Percentiles rank a stretch among this genome's conserved stretches.
Evolutionary conservation across 2,888 invertebrate species (phyloP).

Genomic region (Lamellibrachia satsuma): DNA sequence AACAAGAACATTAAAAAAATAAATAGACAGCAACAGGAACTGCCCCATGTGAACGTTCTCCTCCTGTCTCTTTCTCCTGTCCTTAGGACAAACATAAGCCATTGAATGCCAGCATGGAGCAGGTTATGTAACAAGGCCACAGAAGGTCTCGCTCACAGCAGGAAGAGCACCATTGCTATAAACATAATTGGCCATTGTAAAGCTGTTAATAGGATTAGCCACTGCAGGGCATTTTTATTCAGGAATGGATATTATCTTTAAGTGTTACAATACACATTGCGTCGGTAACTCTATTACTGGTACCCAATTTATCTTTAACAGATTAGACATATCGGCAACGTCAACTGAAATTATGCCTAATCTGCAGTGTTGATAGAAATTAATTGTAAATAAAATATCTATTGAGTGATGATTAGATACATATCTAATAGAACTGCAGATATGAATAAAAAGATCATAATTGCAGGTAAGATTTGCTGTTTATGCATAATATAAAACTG

Average conservation of each 20-base stretch:
- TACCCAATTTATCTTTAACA: background rate
- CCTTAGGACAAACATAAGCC: background rate
- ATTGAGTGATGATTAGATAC: background rate
- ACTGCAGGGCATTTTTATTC: background rate
- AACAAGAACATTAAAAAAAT: background rate
- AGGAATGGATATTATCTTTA: background rate
- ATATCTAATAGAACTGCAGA: background rate
- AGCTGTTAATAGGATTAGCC: background rate
- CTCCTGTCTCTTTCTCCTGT: background rate
- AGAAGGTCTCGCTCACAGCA: background rate
- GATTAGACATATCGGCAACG: background rate
- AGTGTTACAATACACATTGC: background rate
- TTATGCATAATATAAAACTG: background rate
- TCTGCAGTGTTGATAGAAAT: background rate
- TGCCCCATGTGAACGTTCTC: background rate
- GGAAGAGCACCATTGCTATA: background rate
- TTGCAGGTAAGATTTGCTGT: background rate
- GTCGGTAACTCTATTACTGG: background rate
- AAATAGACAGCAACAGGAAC: background rate
- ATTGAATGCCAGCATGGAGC: background rate
- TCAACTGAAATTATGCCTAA: background rate
- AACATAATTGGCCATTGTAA: background rate
- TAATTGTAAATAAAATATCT: background rate
- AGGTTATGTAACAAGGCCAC: background rate
- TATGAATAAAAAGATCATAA: background rate